Conservation (phyloP, 2,113 vertebrate species). For the Microcebus tavaratra region DNA sequence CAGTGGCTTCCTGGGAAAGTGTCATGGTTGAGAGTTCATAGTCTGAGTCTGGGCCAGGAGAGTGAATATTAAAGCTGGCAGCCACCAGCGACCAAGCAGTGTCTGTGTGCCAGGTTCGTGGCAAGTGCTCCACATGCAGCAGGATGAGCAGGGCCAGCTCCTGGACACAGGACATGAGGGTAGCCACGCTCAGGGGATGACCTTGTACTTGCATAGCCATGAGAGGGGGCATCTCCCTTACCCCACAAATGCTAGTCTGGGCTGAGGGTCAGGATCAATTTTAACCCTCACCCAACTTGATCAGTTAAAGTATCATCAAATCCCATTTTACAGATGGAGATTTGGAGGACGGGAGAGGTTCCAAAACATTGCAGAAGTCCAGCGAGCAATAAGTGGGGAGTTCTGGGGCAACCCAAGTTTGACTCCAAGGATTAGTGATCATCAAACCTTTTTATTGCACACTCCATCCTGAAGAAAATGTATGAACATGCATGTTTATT, state of each 20-base stretch:
- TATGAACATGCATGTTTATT: fast-evolving
- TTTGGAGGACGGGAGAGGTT: neutral
- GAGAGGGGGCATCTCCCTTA: fast-evolving
- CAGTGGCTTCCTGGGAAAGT: neutral
- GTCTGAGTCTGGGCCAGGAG: neutral
- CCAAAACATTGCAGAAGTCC: neutral
- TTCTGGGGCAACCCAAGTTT: neutral
- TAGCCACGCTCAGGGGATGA: fast-evolving
- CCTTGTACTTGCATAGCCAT: fast-evolving
- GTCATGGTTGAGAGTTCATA: neutral
- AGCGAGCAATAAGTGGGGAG: fast-evolving
- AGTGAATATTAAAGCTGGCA: neutral
- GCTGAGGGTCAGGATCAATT: fast-evolving
- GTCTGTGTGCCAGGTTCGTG: neutral
- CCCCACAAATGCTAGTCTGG: fast-evolving
- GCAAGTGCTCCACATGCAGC: no score
- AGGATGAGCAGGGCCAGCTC: fast-evolving
- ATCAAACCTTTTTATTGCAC: neutral
- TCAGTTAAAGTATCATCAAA: neutral
- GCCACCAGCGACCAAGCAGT: fast-evolving
- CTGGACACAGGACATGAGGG: neutral
- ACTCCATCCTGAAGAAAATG: neutral
- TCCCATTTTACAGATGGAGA: neutral
- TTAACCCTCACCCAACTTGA: neutral
- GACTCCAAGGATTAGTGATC: neutral